These are phyloP conservation scores for Abramis brama DNA, from an alignment of 2,113 vertebrate species.

Conservation along the genomic window DNA sequence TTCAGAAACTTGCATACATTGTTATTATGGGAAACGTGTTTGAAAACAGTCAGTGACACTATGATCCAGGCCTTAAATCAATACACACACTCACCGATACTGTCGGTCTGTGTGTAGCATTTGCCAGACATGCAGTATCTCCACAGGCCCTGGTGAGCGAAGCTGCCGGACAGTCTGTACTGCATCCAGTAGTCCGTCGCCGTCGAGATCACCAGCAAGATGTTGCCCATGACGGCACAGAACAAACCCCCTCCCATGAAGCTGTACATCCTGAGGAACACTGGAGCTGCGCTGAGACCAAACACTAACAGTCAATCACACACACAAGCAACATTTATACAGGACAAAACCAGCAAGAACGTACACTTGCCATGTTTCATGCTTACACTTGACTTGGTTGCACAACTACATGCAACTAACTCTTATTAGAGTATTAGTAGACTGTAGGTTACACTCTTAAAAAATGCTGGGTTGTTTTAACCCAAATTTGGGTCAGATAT, in stretches of 20 bases:
- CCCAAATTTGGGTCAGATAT: too few relatives aligned
- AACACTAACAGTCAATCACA: slow-evolving; percentile 52
- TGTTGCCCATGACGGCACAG: slow-evolving; percentile 88
- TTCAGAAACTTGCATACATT: too few relatives aligned
- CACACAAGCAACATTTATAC: not conserved
- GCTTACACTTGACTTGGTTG: too few relatives aligned
- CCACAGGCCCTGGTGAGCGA: slow-evolving; percentile 90
- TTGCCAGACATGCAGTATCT: slow-evolving; percentile 87
- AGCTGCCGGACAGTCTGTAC: slow-evolving; percentile 84
- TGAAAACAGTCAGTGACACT: not conserved
- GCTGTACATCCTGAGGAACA: slow-evolving; percentile 83
- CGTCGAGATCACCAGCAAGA: slow-evolving; percentile 86
- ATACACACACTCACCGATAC: slow-evolving; percentile 78
- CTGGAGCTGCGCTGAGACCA: not conserved
- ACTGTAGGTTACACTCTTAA: too few relatives aligned
- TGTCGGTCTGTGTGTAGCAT: slow-evolving; percentile 88
- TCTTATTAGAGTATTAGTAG: too few relatives aligned
- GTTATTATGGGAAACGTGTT: not conserved
- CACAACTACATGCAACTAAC: too few relatives aligned
- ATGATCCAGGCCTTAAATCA: not conserved
- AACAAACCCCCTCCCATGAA: slow-evolving; percentile 91
- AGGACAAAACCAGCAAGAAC: too few relatives aligned
- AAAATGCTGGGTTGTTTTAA: too few relatives aligned
- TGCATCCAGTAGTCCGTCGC: slow-evolving; percentile 94
- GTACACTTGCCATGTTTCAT: too few relatives aligned